These are phyloP conservation scores for Tenthredo scrophulariae DNA, from an alignment of 2,888 invertebrate genomes.

Conservation along the genomic window DNA sequence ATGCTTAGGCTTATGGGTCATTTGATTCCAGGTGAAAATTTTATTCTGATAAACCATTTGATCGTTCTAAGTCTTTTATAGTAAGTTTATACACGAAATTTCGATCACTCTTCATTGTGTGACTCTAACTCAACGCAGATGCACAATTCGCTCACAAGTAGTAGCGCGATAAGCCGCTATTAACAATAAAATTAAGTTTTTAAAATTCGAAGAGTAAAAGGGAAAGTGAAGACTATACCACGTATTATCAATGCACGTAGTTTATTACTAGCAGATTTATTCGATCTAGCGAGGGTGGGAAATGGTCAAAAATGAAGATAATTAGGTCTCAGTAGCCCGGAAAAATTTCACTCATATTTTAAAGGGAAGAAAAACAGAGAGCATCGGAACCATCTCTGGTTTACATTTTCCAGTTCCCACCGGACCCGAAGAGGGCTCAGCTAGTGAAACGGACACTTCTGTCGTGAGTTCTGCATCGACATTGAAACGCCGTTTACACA, in stretches of 20 bases:
- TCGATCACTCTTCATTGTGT: background rate
- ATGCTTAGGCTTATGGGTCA: constrained; percentile 22
- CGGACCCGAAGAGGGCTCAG: constrained; percentile 9
- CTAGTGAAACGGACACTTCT: constrained; percentile 55
- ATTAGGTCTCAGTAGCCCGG: background rate
- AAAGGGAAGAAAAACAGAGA: background rate
- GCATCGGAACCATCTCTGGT: background rate
- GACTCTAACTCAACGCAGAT: background rate
- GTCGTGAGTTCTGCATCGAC: constrained; percentile 62
- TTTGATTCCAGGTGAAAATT: constrained; percentile 43
- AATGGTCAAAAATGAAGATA: background rate
- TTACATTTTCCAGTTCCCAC: constrained; percentile 14
- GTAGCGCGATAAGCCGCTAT: background rate
- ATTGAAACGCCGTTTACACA: constrained; percentile 62
- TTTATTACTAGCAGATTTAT: background rate
- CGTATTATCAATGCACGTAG: background rate
- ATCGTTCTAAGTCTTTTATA: constrained; percentile 15
- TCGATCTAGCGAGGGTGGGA: background rate
- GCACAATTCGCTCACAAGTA: background rate
- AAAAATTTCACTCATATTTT: background rate
- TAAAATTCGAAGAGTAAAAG: background rate
- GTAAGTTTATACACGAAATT: background rate
- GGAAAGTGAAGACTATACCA: background rate
- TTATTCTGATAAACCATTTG: constrained; percentile 2
- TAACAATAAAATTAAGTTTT: background rate